Percentiles rank a stretch among this genome's conserved stretches.
Evolutionary conservation across 2,888 invertebrate species (phyloP).

Genomic region (Hanleya hanleyi): DNA sequence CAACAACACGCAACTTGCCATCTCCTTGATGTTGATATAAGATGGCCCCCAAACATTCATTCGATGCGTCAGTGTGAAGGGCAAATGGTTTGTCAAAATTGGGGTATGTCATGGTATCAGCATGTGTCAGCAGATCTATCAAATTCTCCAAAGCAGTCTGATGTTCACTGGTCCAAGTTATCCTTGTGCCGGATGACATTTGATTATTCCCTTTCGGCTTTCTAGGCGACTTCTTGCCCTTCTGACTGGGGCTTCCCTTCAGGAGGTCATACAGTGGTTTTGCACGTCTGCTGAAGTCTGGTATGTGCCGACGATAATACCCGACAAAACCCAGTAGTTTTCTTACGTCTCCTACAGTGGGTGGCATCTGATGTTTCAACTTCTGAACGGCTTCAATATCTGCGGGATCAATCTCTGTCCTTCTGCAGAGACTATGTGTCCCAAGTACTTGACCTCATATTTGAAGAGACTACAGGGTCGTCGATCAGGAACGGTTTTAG

Average conservation of each 20-base stretch:
- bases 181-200: neutral
- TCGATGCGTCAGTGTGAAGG: neutral
- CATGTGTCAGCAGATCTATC: neutral
- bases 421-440: neutral
- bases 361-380: neutral
- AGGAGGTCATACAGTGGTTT: conserved; percentile 7
- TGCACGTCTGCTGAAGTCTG: neutral
- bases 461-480: neutral
- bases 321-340: conserved; percentile 10
- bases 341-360: neutral
- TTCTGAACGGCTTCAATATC: neutral
- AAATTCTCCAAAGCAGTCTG: neutral
- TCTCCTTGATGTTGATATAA: neutral
- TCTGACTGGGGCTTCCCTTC: neutral
- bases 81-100: neutral
- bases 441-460: neutral
- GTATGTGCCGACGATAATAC: neutral
- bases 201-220: neutral
- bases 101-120: neutral
- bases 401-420: neutral
- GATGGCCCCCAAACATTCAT: neutral
- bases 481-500: neutral
- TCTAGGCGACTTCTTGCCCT: neutral
- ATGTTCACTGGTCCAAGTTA: neutral
- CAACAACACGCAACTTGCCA: conserved; percentile 1